Evolutionary conservation across 2,797 vertebrate species (phyloP), one percentile per base, ranked within the genome.

Genomic region (Amblyopsis hoosieri): DNA sequence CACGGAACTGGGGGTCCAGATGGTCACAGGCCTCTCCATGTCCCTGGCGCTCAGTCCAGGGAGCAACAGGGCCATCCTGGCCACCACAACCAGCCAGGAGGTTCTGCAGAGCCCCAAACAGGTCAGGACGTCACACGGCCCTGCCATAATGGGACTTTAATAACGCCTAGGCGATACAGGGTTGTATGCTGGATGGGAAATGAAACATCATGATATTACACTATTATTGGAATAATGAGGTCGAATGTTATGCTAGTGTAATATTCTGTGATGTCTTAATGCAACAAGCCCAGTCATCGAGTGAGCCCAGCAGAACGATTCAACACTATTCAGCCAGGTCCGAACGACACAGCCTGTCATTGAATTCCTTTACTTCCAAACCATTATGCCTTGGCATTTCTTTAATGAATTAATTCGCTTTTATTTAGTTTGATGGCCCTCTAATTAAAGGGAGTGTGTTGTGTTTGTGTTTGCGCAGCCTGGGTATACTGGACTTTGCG

Each of bases 21-120:
- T 99, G 71, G 95, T 99, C 78, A 94, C 95, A 0, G 95, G 95
- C 42, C 93, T 99, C 19, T 93, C 95, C 0, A 93, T 98, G 71
- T 89, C 87, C 72, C 93, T 99, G 51, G 94, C 96, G 81, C 93
- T 96, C 71, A 94, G 93, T 37, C 19, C 90, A 0, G 94, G 94
- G 46, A 93, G 92, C 77, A 93, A 89, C 89, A 90, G 87, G 69
- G 95, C 94, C 59, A 87, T 98, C 70, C 85, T 96, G 3, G 95
- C 95, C 1, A 95, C 95, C 1, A 84, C 95, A 0, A 81, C 89
- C 6, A 96, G 96, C 1, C 94, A 97, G 53, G 96, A 98, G 76
- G 88, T 97, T 59, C 93, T 99, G 13, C 94, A 92, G 23, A 91
- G 82, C 60, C 94, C 93, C 5, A 97, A 96, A 81, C 97, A 99